These are phyloP conservation scores for Manduca sexta DNA, from an alignment of 1,140 invertebrate genomes.

Conservation along the genomic window DNA sequence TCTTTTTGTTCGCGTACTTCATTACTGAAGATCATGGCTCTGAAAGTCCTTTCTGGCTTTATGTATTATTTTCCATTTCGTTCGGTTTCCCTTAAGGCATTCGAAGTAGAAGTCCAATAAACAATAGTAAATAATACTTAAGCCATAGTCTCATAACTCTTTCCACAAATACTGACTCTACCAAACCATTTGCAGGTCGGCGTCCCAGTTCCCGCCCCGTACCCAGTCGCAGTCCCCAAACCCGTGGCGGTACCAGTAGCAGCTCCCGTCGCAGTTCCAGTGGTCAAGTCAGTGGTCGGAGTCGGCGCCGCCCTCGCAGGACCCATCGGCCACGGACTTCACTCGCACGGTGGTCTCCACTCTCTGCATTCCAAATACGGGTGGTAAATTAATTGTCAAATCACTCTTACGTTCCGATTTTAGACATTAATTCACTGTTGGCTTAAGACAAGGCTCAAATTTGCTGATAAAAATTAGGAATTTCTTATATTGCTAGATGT, in stretches of 20 bases:
- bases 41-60: too few species aligned
- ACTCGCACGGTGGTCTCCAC: slow-evolving; percentile 10
- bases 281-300: slow-evolving; percentile 32
- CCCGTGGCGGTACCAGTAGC: slow-evolving; percentile 60
- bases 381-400: slow-evolving; percentile 18
- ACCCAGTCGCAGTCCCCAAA: slow-evolving; percentile 57
- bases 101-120: too few species aligned
- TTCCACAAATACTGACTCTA: too few species aligned
- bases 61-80: too few species aligned
- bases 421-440: not conserved
- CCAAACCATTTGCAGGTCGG: slow-evolving; percentile 45
- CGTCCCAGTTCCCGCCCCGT: slow-evolving; percentile 61
- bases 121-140: too few species aligned
- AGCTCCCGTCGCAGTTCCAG: slow-evolving; percentile 47
- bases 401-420: slow-evolving; percentile 11
- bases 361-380: slow-evolving; percentile 17
- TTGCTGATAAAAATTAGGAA: too few species aligned
- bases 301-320: not conserved
- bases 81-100: too few species aligned
- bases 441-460: too few species aligned
- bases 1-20: too few species aligned
- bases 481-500: too few species aligned
- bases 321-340: slow-evolving; percentile 14
- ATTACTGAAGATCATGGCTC: too few species aligned
- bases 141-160: too few species aligned